Percentiles rank a stretch among this genome's conserved stretches.
Evolutionary conservation across 2,797 vertebrate genomes (phyloP).

Genomic region (Syndactyla subalaris): DNA sequence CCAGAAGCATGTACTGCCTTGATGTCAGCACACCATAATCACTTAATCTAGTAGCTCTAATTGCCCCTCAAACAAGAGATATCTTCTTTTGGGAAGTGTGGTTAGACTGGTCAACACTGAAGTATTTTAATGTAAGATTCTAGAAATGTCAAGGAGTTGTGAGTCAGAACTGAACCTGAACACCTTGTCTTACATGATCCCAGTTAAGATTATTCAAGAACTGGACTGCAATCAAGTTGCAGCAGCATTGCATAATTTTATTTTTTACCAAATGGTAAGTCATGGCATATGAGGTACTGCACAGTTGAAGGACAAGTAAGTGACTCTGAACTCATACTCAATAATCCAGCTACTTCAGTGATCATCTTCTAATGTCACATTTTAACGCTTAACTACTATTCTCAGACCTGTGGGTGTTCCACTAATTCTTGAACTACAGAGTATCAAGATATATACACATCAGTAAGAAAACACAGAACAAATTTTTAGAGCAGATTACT

Average conservation of each 20-base stretch:
- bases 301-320: not conserved
- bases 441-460: not conserved
- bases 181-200: not conserved
- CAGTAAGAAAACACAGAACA: not conserved
- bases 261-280: not conserved
- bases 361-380: not conserved
- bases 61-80: not conserved
- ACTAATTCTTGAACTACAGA: not conserved
- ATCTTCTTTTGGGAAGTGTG: not conserved
- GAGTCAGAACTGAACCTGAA: not conserved
- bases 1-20: not conserved
- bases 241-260: not conserved
- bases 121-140: not conserved
- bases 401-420: not conserved
- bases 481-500: not conserved
- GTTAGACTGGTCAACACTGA: not conserved
- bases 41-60: not conserved
- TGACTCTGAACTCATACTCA: not conserved
- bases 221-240: not conserved
- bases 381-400: not conserved
- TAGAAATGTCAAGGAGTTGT: fast-evolving
- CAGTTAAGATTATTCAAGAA: not conserved
- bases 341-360: not conserved
- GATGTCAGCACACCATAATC: not conserved
- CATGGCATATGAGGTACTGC: fast-evolving